Evolutionary conservation across 2,797 vertebrate species (phyloP).

Genomic region (Galago senegalensis): DNA sequence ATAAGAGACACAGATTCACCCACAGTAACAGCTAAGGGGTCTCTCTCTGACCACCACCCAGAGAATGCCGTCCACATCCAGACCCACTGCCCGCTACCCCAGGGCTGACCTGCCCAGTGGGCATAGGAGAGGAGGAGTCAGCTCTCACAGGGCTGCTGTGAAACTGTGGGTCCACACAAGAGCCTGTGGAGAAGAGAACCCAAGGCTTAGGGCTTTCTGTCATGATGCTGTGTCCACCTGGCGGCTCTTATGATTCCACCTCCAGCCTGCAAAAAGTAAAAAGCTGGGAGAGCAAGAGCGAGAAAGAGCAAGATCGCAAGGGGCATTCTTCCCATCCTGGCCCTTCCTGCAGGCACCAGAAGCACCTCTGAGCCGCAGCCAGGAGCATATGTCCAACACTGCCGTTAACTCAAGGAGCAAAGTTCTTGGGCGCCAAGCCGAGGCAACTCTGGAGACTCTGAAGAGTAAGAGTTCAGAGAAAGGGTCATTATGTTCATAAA

Average conservation of each 20-base stretch:
- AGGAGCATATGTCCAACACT: slow-evolving; percentile 62
- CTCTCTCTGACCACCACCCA: background rate
- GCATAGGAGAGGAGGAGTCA: background rate
- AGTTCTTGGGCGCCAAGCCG: slow-evolving; percentile 43
- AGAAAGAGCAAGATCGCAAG: background rate
- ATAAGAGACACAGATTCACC: background rate
- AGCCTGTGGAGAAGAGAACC: background rate
- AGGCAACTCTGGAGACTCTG: slow-evolving; percentile 56
- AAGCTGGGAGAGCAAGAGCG: background rate
- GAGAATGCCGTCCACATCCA: background rate
- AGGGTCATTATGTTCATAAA: slow-evolving; percentile 15
- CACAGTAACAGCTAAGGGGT: background rate
- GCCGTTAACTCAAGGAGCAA: slow-evolving; percentile 80
- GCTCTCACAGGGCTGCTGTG: background rate
- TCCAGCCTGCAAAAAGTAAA: background rate
- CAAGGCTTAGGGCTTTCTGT: background rate
- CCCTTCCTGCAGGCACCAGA: slow-evolving; percentile 35
- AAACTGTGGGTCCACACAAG: background rate
- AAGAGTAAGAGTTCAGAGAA: background rate
- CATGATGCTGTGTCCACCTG: background rate
- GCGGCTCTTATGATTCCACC: background rate
- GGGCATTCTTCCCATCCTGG: background rate
- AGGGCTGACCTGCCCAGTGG: background rate
- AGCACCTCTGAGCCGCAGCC: slow-evolving; percentile 65
- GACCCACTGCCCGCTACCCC: too few relatives aligned